phyloP scores from a whole-genome alignment of 2,888 invertebrate species.

The Plebejus anna region DNA sequence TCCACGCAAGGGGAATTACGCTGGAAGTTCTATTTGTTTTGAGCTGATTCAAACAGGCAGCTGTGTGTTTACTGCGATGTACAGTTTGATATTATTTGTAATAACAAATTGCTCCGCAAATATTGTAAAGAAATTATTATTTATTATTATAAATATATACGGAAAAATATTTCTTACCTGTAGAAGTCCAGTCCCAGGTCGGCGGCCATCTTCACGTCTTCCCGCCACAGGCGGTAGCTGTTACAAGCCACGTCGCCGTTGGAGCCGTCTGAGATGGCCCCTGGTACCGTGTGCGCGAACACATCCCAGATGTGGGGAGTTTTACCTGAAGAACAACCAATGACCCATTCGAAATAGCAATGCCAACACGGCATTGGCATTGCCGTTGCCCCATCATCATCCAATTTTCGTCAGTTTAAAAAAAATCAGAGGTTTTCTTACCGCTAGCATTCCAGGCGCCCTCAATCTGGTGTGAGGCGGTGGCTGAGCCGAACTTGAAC shows the following conservation, averaged over 20 bases:
- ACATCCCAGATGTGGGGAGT: conserved; percentile 72
- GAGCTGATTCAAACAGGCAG: too few relatives aligned
- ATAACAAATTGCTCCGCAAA: too few relatives aligned
- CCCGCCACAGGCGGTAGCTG: conserved; percentile 72
- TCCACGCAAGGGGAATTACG: too few relatives aligned
- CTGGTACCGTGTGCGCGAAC: conserved; percentile 44
- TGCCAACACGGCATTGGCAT: too few relatives aligned
- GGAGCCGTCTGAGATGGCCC: conserved; percentile 43
- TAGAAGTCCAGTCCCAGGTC: conserved; percentile 68
- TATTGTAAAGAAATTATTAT: too few relatives aligned
- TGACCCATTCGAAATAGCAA: too few relatives aligned
- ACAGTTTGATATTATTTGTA: too few relatives aligned
- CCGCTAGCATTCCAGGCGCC: conserved; percentile 66
- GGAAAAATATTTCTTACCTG: conserved; percentile 42
- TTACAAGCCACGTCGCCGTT: conserved; percentile 83
- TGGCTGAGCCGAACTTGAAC: conserved; percentile 57
- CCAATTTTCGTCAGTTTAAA: too few relatives aligned
- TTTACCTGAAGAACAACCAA: conserved; percentile 1
- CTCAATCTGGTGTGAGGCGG: conserved; percentile 61
- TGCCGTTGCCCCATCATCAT: too few relatives aligned
- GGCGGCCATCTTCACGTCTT: conserved; percentile 60
- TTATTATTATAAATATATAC: too few relatives aligned
- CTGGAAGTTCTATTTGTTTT: too few relatives aligned
- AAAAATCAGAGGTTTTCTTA: conserved; percentile 17
- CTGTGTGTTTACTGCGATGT: too few relatives aligned